Evolutionary conservation across 1,140 invertebrate species (phyloP), one percentile per base, ranked within the genome.

Genomic region (Doryteuthis pealeii): DNA sequence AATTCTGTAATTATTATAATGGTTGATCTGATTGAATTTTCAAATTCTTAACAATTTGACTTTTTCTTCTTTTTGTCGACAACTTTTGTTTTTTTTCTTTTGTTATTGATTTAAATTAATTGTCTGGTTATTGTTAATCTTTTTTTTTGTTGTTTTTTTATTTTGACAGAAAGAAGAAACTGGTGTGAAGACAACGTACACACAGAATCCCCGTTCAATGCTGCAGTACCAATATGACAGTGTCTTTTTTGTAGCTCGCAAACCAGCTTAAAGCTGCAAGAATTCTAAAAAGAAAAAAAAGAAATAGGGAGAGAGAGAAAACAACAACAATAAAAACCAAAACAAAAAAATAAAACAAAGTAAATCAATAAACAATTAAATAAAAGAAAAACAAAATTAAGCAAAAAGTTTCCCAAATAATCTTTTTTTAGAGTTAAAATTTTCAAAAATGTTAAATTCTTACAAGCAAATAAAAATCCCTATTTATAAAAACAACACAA

Each of bases 191-290:
- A 95, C 95, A 10, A 92, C 93, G 77, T 99, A 99, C 85, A 94
- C 95, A 30, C 95, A 97, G 87, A 98, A 98, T 87, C 91, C 93
- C 0, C 90, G 92, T 58, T 97, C 95, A n/a, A 98, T 99, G 96
- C 89, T 97, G 79, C 92, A 93, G 74, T 94, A 95, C 82, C 91
- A 94, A 80, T 97, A 97, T 82, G 91, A 93, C 81, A 96, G 94
- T 78, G 93, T 96, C 2, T 97, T 94, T 87, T 95, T 97, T 83
- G 93, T 95, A 3, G 95, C 94, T 82, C 89, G 91, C 77, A 96
- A 96, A 86, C 92, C 93, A 69, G 26, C 74, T 22, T 72, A 72
- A 79, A 31, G 22, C 22, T 12, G 28, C 3, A 68, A 31, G 4
- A 68, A 18, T 68, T 5, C n/a, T 0, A 68, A 28, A 5, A 68